phyloP scores from a whole-genome alignment of 2,888 invertebrate genomes.

The Acanthosepion lycidas region DNA sequence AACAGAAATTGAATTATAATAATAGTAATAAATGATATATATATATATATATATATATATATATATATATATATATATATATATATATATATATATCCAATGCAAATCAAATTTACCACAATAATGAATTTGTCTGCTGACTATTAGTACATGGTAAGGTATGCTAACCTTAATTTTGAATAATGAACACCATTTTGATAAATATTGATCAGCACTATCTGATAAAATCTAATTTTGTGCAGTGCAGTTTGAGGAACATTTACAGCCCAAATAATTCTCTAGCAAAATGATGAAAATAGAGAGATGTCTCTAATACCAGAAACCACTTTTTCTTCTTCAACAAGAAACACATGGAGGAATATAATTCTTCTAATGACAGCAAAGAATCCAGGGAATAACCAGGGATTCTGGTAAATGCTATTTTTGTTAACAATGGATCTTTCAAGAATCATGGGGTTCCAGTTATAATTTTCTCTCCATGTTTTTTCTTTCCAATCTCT shows the following conservation, averaged over 20 bases:
- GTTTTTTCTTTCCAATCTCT: neutral
- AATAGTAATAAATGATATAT: too few relatives aligned
- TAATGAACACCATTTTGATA: neutral
- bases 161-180: neutral
- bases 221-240: neutral
- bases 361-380: neutral
- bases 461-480: neutral
- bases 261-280: neutral
- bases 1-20: too few relatives aligned
- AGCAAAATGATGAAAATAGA: neutral
- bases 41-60: too few relatives aligned
- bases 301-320: neutral
- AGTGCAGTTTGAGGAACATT: neutral
- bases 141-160: too few relatives aligned
- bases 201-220: too few relatives aligned
- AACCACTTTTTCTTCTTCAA: neutral
- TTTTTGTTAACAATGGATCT: conserved; percentile 14
- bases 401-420: conserved; percentile 4
- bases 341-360: neutral
- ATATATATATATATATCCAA: too few relatives aligned
- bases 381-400: neutral
- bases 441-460: neutral
- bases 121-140: too few relatives aligned
- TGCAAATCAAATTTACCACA: too few relatives aligned
- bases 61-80: too few relatives aligned